phyloP scores from a whole-genome alignment of 2,113 vertebrate genomes.

The Rhea americana region DNA sequence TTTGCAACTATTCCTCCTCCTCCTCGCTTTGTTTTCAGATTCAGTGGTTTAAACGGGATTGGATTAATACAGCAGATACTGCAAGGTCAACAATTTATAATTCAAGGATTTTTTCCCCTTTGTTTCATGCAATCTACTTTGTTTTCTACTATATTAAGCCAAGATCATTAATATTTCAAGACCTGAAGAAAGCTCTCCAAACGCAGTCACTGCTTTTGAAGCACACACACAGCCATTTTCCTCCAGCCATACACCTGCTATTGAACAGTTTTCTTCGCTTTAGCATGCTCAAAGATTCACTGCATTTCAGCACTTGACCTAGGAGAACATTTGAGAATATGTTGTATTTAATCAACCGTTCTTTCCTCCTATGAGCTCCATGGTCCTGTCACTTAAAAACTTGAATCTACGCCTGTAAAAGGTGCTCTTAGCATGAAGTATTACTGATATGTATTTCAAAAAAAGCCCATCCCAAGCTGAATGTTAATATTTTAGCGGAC shows the following conservation, averaged over 20 bases:
- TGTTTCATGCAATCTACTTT: constrained; percentile 35
- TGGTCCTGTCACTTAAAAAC: neutral
- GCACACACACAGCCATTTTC: constrained; percentile 54
- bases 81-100: constrained; percentile 51
- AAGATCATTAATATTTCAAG: constrained; percentile 77
- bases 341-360: constrained; percentile 17
- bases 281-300: neutral
- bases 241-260: constrained; percentile 23
- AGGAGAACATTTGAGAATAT: neutral
- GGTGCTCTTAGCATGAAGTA: neutral
- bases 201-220: constrained; percentile 32
- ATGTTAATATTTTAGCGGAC: constrained; percentile 10
- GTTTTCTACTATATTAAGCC: constrained; percentile 70
- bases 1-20: neutral
- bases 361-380: constrained; percentile 5
- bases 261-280: constrained; percentile 30
- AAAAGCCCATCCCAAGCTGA: neutral
- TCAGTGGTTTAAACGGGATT: constrained; percentile 1
- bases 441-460: neutral
- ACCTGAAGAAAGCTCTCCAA: constrained; percentile 65
- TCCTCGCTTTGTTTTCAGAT: neutral
- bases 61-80: neutral
- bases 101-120: neutral
- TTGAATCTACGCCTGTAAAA: constrained; percentile 3
- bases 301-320: neutral